Base-by-base conservation (phyloP, 2,113 vertebrate genomes). In the Nothoprocta pentlandii region DNA sequence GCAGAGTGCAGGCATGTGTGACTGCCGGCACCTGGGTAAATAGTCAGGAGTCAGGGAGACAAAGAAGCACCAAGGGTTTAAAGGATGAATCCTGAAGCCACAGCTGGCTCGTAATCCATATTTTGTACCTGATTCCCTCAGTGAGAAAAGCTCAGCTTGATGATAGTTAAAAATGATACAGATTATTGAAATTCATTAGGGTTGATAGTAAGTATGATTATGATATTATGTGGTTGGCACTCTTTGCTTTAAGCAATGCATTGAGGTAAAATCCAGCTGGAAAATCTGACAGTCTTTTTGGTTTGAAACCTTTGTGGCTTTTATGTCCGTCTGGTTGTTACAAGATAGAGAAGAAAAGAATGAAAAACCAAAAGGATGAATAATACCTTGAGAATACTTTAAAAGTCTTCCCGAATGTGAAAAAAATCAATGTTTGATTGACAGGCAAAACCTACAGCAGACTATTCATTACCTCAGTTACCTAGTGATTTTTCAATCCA, bases 391-490 rank as follows among this genome's bases (percentile, higher is more conserved):
- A 83, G 80, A 80, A 42, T 78, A 76, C 16, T 42, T 70, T 71
- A 56, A 70, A 74, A 78, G 10, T 70, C 23, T 71, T 66, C 23
- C 34, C 54, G 59, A 92, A 86, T 42, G 28, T 63, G 14, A 83
- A 81, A 86, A 77, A 28, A 68, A 91, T 53, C 30, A 53, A 41
- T 81, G 54, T 70, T 90, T 93, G 73, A 59, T 92, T 91, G 28
- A n/a, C 0, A 6, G 42, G 53, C 26, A 91, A 51, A 51, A 49
- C 3, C 28, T 90, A 36, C 25, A 77, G 71, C 49, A 85, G 51
- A 10, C 59, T 86, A 20, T 77, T 85, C 70, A 68, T 78, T 91
- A 68, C 36, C 85, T 92, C 59, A 81, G 54, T 76, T 80, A 67
- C 17, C 20, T 39, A 47, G 32, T 7, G 73, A 84, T 62, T 91